phyloP scores from a whole-genome alignment of 2,113 vertebrate species.

The Malurus alboscapulatus region DNA sequence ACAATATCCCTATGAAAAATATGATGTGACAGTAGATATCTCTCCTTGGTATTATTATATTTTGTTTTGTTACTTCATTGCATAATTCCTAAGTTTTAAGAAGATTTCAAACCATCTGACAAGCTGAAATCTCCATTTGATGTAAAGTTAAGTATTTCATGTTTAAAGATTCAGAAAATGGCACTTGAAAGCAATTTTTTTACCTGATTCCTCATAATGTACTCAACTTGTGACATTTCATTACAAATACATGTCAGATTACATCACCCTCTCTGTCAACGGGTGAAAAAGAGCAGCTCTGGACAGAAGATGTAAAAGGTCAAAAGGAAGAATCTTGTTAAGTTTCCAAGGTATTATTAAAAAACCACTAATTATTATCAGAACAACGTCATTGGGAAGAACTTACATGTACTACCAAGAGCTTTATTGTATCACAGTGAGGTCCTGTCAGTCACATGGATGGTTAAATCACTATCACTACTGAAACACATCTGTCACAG shows the following conservation, averaged over 20 bases:
- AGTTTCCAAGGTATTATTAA: not conserved
- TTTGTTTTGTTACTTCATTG: not conserved
- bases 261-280: not conserved
- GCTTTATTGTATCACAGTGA: not conserved
- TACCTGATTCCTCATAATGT: not conserved
- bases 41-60: not conserved
- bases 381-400: not conserved
- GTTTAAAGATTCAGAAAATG: not conserved
- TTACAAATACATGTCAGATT: not conserved
- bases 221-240: not conserved
- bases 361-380: not conserved
- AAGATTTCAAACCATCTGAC: not conserved
- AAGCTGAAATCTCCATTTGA: not conserved
- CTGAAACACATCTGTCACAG: not conserved
- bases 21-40: not conserved
- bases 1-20: not conserved
- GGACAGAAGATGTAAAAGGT: not conserved
- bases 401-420: not conserved
- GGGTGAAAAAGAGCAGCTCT: not conserved
- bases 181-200: not conserved
- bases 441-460: not conserved
- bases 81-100: not conserved
- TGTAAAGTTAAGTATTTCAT: not conserved
- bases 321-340: not conserved
- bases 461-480: not conserved